Evolutionary conservation across 2,888 invertebrate species (phyloP).

Genomic region (Leptogaster cylindrica): DNA sequence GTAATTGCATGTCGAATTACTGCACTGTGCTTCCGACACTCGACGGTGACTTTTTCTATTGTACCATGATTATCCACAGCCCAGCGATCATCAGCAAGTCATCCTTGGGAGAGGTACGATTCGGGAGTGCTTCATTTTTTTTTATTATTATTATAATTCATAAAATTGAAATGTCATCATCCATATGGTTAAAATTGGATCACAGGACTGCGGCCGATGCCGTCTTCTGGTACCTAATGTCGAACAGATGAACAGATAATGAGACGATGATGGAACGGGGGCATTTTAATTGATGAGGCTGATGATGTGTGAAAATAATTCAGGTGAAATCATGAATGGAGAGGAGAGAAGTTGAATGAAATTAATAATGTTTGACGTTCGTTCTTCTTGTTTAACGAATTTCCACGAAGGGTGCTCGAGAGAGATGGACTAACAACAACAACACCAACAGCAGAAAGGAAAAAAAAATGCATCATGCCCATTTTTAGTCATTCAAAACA

Average conservation of each 20-base stretch:
- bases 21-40: not conserved
- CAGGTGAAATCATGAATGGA: slow-evolving; percentile 30
- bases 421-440: too few relatives aligned
- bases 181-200: slow-evolving; percentile 43
- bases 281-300: slow-evolving; percentile 38
- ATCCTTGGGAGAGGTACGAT: not conserved
- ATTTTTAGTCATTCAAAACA: too few relatives aligned
- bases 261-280: slow-evolving; percentile 31
- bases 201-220: slow-evolving; percentile 5
- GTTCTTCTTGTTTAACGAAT: too few relatives aligned
- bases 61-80: not conserved
- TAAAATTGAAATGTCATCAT: slow-evolving; percentile 45
- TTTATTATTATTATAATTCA: not conserved
- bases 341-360: too few relatives aligned
- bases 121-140: not conserved
- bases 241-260: slow-evolving; percentile 37
- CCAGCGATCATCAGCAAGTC: not conserved
- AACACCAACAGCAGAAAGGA: too few relatives aligned
- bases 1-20: slow-evolving; percentile 47
- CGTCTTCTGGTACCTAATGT: not conserved
- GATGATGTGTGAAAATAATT: slow-evolving; percentile 27
- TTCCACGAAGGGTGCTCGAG: too few relatives aligned
- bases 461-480: too few relatives aligned
- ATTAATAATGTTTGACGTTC: too few relatives aligned
- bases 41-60: too few relatives aligned